Percentiles rank a stretch among this genome's conserved stretches.
Conservation (phyloP, 2,113 vertebrate genomes). For the Petrocephalus microphthalmus region DNA sequence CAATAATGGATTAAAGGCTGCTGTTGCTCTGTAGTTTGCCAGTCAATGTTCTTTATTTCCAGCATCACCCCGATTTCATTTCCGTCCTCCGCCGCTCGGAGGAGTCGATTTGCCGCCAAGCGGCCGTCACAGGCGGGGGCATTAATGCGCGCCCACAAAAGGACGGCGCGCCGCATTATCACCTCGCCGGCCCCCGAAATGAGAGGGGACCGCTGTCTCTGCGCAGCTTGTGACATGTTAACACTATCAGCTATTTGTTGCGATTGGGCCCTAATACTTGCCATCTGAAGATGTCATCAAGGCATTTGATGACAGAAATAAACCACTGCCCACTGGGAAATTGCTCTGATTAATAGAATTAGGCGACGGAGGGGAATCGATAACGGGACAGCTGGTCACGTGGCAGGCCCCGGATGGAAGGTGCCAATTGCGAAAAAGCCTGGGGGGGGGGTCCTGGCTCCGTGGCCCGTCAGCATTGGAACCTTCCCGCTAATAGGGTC, state of each 20-base stretch:
- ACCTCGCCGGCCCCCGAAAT: constrained; percentile 85
- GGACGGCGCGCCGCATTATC: constrained; percentile 72
- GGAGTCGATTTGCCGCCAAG: constrained; percentile 79
- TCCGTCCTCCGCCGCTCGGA: constrained; percentile 64
- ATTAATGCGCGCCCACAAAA: constrained; percentile 94
- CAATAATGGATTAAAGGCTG: constrained; percentile 85
- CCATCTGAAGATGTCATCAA: constrained; percentile 78
- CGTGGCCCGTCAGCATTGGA: constrained; percentile 28
- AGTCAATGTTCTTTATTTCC: constrained; percentile 81
- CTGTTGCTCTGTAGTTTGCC: constrained; percentile 69
- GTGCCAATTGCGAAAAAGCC: constrained; percentile 42
- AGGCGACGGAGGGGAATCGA: constrained; percentile 61
- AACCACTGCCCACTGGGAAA: constrained; percentile 80
- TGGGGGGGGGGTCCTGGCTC: constrained; percentile 33
- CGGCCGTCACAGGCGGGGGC: constrained; percentile 69
- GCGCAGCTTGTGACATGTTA: constrained; percentile 80
- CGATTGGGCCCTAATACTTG: constrained; percentile 74
- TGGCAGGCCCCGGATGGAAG: constrained; percentile 24
- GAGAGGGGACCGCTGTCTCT: constrained; percentile 71
- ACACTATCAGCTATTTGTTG: constrained; percentile 71
- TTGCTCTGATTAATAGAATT: constrained; percentile 74
- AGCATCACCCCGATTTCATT: constrained; percentile 61
- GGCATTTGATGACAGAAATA: constrained; percentile 80
- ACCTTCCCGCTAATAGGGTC: constrained; percentile 40
- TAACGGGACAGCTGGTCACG: constrained; percentile 50